These are phyloP conservation scores for human DNA, from an alignment of 2,113 vertebrate species.

Conservation along the genomic window GRCh38 chr16:50317001-50317500, in stretches of 20 bases:
- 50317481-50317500: background rate
- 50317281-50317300: background rate
- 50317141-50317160: background rate
- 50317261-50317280: background rate
- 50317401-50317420: background rate
- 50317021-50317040: background rate
- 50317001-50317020: background rate
- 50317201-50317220: background rate
- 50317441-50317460: background rate
- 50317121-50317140: background rate
- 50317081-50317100: background rate
- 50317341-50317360: background rate
- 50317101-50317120: background rate
- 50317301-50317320: background rate
- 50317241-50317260: background rate
- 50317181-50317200: accelerated
- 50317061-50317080: background rate
- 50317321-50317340: background rate
- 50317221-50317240: background rate
- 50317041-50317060: background rate
- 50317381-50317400: background rate
- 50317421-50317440: accelerated
- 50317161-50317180: background rate
- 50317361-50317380: background rate
- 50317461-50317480: background rate